Evolutionary conservation across 2,888 invertebrate genomes (phyloP), one percentile per base, ranked within the genome.

Genomic region (Criorhina ranunculi): DNA sequence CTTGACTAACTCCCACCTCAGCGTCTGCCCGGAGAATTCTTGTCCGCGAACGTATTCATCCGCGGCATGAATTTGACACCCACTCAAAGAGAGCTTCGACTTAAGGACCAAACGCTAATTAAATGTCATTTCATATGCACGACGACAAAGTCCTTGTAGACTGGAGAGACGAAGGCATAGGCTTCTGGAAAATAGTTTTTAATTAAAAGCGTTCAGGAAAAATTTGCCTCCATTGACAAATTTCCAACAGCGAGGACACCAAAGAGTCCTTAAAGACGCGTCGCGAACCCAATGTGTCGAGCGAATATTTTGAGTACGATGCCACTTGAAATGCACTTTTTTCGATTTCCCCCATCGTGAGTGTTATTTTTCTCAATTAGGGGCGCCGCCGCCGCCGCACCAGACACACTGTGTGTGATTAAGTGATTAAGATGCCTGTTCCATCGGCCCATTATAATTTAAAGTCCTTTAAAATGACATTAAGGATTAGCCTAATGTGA

Each of bases 401-500:
- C 19, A 15, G 33, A 73, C 17, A 24, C 42, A 11, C 17, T 9
- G 44, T 59, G 17, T 59, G 19, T 17, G n/a, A 24, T 35, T 15
- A 49, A 64, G 59, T 75, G 75, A 80, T 79, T 80, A 76, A 75
- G 75, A 85, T 51, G 75, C 79, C 73, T 70, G 64, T 79, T 76
- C 70, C 64, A 75, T 70, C 64, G 79, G 78, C 55, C 77, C 70
- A 79, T 85, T 85, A 85, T 75, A 80, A 85, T 85, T 85, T 85
- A 75, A 85, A 85, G 85, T 85, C 85, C 75, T 80, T 85, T 85
- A 85, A 80, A 85, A 85, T 85, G 85, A 85, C 85, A 80, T 85
- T 80, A 85, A 85, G 85, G 85, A 85, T 85, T 85, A 85, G 79
- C 79, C 85, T 85, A 85, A 85, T 85, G 85, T 85, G 85, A 85